Base-by-base conservation (phyloP, 2,797 vertebrate species). In the Eospalax fontanierii region DNA sequence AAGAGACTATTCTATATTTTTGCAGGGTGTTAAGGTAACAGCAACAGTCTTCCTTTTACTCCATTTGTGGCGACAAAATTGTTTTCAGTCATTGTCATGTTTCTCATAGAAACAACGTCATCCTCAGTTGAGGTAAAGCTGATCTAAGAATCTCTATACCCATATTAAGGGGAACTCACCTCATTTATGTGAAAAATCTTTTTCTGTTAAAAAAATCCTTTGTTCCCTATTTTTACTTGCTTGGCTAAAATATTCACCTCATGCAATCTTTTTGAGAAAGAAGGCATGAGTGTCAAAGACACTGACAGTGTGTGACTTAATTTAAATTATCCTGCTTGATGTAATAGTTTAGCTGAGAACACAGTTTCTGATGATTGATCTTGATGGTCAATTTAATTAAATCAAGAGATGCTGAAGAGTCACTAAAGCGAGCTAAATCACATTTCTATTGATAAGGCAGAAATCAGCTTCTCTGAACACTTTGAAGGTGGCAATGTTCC, bases 221-320 rank as follows among this genome's bases (percentile, higher is more conserved):
- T 88, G 33, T 89, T 68, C 6, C 26, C 4, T 75, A 0, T 86
- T 83, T 83, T 80, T 19, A 43, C 88, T 88, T 87, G 26, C 6
- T 83, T 63, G 14, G 21, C 70, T 83, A 87, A 91, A 33, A 16
- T 87, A 22, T 74, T 95, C 11, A 88, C 66, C 66, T 92, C 61
- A 83, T 84, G 43, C 4, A 91, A 61, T 33, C 21, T 91, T 91
- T 7, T 38, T 82, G n/a, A 71, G 4, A 80, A 28, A 61, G 54
- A 76, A 76, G 5, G 4, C 16, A 22, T 54, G 6, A 14, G 24
- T 40, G 4, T 3, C 65, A 91, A 91, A 93, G 66, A 84, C 89
- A 90, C 30, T 81, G 35, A 68, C 92, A 89, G 73, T 91, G 21
- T 63, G 21, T 43, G 21, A 89, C 35, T 89, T 93, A 75, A 63